Conservation (phyloP, 2,888 invertebrate species). For the Drosophila paracracens region DNA sequence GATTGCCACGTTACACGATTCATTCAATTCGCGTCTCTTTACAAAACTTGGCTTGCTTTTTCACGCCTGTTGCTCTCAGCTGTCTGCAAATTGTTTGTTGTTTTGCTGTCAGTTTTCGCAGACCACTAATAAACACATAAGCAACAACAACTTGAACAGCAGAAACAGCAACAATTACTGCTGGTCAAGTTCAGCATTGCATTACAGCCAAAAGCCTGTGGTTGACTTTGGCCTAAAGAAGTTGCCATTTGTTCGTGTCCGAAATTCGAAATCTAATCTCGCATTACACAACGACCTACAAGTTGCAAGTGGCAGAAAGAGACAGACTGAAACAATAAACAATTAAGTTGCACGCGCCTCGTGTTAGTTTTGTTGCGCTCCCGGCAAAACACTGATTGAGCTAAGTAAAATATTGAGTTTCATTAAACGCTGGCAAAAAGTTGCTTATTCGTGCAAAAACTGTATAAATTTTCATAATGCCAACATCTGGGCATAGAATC, state of each 20-base stretch:
- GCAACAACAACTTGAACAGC: constrained; percentile 3
- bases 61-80: constrained; percentile 58
- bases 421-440: constrained; percentile 33
- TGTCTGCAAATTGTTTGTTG: constrained; percentile 65
- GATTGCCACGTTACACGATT: constrained; percentile 14
- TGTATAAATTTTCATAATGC: constrained; percentile 1
- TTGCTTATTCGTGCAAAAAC: constrained; percentile 43
- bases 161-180: constrained; percentile 21
- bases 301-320: constrained; percentile 12
- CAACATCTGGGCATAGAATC: constrained; percentile 2
- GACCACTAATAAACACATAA: constrained; percentile 25
- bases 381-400: constrained; percentile 33
- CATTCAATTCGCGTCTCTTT: constrained; percentile 19
- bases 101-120: constrained; percentile 69
- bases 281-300: constrained; percentile 45
- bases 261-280: constrained; percentile 39
- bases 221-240: constrained; percentile 58
- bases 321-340: constrained; percentile 32
- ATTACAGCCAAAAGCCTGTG: constrained; percentile 26
- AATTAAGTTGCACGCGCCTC: constrained; percentile 53
- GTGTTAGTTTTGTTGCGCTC: constrained; percentile 4
- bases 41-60: constrained; percentile 23
- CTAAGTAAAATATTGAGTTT: constrained; percentile 54
- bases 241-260: constrained; percentile 40
- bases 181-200: constrained; percentile 41